These are phyloP conservation scores for Sterna hirundo DNA, from an alignment of 2,113 vertebrate genomes.

Conservation along the genomic window DNA sequence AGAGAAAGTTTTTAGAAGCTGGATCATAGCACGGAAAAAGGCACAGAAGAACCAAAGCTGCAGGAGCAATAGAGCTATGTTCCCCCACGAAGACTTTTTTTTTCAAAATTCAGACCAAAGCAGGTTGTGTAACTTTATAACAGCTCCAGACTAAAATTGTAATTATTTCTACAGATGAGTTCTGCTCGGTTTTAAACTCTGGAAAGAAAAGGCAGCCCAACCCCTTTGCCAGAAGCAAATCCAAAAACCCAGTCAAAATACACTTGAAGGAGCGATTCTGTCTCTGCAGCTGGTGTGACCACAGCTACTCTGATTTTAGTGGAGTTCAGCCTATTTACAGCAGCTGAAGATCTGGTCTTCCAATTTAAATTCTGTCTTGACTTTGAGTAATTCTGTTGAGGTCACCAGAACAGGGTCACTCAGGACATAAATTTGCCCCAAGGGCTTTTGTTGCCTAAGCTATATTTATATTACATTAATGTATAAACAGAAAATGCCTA, in stretches of 20 bases:
- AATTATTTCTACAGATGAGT: background rate
- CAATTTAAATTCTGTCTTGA: slow-evolving; percentile 64
- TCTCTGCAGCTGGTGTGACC: background rate
- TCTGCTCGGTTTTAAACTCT: background rate
- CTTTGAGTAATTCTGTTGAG: slow-evolving; percentile 62
- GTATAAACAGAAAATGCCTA: slow-evolving; percentile 62
- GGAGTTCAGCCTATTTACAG: background rate
- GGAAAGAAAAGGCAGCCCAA: background rate
- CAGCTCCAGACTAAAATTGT: background rate
- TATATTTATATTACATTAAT: slow-evolving; percentile 64
- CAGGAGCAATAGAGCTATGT: background rate
- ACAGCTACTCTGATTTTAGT: background rate
- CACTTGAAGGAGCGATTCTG: background rate
- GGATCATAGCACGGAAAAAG: background rate
- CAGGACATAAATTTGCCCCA: slow-evolving; percentile 52
- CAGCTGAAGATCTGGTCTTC: slow-evolving; percentile 34
- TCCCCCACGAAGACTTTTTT: background rate
- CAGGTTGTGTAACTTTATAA: background rate
- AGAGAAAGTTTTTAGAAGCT: background rate
- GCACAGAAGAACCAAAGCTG: background rate
- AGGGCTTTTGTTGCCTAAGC: slow-evolving; percentile 50
- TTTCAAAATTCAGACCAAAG: background rate
- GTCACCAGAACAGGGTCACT: slow-evolving; percentile 61
- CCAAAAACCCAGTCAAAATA: background rate
- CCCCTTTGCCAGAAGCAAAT: background rate